Percentiles rank a stretch among this genome's conserved stretches.
Conservation (phyloP, 2,888 invertebrate species). For the Hypsopygia costalis region DNA sequence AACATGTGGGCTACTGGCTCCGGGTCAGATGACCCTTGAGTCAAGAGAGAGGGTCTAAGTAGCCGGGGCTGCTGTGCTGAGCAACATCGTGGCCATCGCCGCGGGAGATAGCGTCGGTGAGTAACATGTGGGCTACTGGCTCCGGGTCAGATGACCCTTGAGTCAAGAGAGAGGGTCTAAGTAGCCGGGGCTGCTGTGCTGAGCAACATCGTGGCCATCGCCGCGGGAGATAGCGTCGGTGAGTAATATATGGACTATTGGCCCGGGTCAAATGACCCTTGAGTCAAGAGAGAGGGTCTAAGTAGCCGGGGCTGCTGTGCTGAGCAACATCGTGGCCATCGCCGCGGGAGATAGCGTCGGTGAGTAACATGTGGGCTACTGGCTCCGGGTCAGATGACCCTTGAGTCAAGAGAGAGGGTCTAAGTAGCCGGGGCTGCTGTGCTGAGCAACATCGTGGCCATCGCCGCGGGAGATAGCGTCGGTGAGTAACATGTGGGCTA, state of each 20-base stretch:
- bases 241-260: conserved; percentile 85
- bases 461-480: conserved; percentile 97
- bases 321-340: conserved; percentile 97
- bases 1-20: conserved; percentile 86
- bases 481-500: conserved; percentile 88
- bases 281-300: conserved; percentile 85
- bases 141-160: conserved; percentile 72
- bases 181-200: conserved; percentile 97
- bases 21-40: conserved; percentile 59
- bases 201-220: conserved; percentile 97
- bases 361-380: conserved; percentile 86
- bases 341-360: conserved; percentile 97
- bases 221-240: conserved; percentile 97
- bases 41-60: conserved; percentile 89
- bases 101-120: conserved; percentile 97
- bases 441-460: conserved; percentile 96
- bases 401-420: conserved; percentile 81
- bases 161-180: conserved; percentile 85
- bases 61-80: conserved; percentile 96
- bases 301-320: conserved; percentile 95
- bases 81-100: conserved; percentile 97
- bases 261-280: conserved; percentile 76
- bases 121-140: conserved; percentile 84
- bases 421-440: conserved; percentile 97
- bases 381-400: conserved; percentile 82